Base-by-base conservation (phyloP, 35 echinoderm and acorn worm genomes). In the Apostichopus japonicus region DNA sequence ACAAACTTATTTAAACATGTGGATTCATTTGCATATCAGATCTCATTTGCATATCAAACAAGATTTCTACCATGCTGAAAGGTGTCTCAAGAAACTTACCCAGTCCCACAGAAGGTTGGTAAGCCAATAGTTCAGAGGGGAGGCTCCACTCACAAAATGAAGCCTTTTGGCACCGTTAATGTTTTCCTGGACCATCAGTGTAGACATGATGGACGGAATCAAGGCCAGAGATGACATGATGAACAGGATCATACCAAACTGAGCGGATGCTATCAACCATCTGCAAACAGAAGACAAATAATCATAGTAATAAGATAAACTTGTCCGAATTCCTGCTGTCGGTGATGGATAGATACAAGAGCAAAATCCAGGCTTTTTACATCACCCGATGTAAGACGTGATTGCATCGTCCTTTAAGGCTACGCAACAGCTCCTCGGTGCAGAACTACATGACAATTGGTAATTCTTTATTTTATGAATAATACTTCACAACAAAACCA, bases 31-130 rank as follows among this genome's bases (percentile, higher is more conserved):
- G 33, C 33, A 44, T 44, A 44, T 44, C 33, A 44, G 33, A 44
- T 27, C 25, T 27, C 25, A 27, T 27, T 27, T 27, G 25, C 25
- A 27, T 27, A 27, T 4, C 33, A 44, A 44, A 44, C 33, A 44
- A 44, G 2, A 44, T 44, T 44, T 44, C 33, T 44, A 44, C 4
- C 33, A 44, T 44, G 33, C 33, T 4, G 33, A 44, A 44, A 44
- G 33, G 0, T 33, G 27, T 33, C 27, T 33, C 27, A 33, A 1
- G 27, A 44, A 44, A 80, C 96, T 78, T 90, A 98, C 96, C 88
- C 91, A 84, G 65, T 98, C 96, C 96, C 96, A 98, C 2, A 95
- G 0, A 1, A 98, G 83, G 57, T 95, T 98, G 80, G 94, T 79
- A 4, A 95, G 7, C 94, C 94, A 95, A 65, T 98, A 98, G 4